A percentile compares a stretch with the other conserved stretches of the same genome.
These are phyloP conservation scores for Neocrepidodera transversa DNA, from an alignment of 2,888 invertebrate species.

Conservation along the genomic window DNA sequence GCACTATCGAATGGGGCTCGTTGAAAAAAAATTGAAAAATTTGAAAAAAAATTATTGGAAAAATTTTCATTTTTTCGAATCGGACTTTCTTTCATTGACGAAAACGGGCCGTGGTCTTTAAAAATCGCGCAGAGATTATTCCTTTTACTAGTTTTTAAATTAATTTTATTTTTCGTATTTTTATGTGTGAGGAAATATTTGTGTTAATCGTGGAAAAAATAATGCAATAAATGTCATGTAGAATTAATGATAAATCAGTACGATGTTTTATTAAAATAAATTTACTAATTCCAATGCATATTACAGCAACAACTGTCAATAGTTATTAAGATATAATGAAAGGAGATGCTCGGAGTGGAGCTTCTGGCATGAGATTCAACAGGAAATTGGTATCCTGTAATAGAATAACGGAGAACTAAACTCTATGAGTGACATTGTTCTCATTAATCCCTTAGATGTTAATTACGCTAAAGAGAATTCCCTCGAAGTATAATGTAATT, in stretches of 20 bases:
- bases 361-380: slow-evolving; percentile 3
- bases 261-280: slow-evolving; percentile 1
- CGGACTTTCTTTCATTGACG: too few relatives aligned
- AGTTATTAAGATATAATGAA: slow-evolving; percentile 20
- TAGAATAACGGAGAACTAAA: slow-evolving; percentile 16
- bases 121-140: too few relatives aligned
- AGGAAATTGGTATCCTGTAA: slow-evolving; percentile 14
- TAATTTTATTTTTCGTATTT: too few relatives aligned
- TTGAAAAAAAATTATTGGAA: too few relatives aligned
- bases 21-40: too few relatives aligned
- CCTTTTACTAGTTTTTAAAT: too few relatives aligned
- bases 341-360: slow-evolving; percentile 3
- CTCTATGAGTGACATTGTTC: slow-evolving; percentile 21
- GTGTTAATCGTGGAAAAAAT: too few relatives aligned
- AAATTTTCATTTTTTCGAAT: too few relatives aligned
- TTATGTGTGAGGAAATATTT: too few relatives aligned
- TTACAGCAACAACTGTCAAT: slow-evolving; percentile 4
- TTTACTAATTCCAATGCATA: slow-evolving; percentile 3
- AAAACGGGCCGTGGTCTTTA: too few relatives aligned
- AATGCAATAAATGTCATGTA: too few relatives aligned
- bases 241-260: not conserved
- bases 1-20: too few relatives aligned
- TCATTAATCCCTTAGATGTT: slow-evolving; percentile 24
- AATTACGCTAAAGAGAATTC: slow-evolving; percentile 12
- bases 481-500: slow-evolving; percentile 13